Base-by-base conservation (phyloP, 2,888 invertebrate species). In the Melipona beecheii region DNA sequence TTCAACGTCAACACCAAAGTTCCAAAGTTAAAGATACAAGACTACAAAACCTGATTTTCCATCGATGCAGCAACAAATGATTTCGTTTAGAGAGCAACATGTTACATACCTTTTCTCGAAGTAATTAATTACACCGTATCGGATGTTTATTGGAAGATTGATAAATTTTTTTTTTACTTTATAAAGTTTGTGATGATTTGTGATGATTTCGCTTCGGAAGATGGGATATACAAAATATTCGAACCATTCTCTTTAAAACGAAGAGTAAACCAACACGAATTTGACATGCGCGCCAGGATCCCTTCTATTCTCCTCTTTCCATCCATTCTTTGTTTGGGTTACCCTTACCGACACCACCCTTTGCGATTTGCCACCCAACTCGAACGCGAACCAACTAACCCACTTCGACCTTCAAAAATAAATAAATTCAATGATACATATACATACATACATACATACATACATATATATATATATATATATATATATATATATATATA, bases 361-460 rank as follows among this genome's bases (percentile, higher is more conserved):
- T 85, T 79, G 70, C 71, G 73, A 83, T 75, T 65, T 62, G 78
- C 85, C 69, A 64, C 11, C 72, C 66, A 68, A 72, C 80, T 76
- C 82, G 78, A 83, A 78, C 81, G 50, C 66, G 52, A 64, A 54
- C 78, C 92, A 88, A 92, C 91, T 92, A 93, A 93, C 93, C 92
- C 89, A 93, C 88, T 91, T 90, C 87, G 87, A 87, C 84, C 86
- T 87, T 89, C 87, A 81, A 91, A 92, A 92, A 91, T 91, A 91
- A 27, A 27, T 27, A 27, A 27, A 84, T 81, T 69, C 66, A 50
- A 65, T 77, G 60, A 65, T 60, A 49, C 64, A 58, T 62, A 49
- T 19, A 52, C 19, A 50, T 4, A 50, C 6, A 36, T 9, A 36
- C 6, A 36, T 9, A 36, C 6, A 36, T 0, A 36, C 6, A 36